Conservation (phyloP, 2,113 vertebrate species). For the Mystacornis crossleyi region DNA sequence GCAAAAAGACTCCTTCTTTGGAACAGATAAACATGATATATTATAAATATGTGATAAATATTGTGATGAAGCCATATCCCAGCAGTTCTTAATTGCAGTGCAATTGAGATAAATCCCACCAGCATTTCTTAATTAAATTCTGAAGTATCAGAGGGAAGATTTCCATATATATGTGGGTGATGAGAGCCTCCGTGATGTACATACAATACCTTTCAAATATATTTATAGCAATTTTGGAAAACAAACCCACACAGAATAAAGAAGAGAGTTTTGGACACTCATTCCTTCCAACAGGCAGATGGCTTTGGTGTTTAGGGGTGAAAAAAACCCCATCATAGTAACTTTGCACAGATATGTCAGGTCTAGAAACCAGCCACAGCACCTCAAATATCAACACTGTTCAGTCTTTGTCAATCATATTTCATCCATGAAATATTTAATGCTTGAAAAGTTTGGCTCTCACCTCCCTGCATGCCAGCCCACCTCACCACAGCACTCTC, state of each 20-base stretch:
- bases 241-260: background rate
- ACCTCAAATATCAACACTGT: background rate
- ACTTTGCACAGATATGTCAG: background rate
- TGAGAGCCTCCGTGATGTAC: background rate
- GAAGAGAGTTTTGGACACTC: background rate
- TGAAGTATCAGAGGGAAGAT: background rate
- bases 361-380: background rate
- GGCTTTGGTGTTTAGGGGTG: background rate
- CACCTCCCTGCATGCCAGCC: background rate
- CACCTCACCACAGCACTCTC: background rate
- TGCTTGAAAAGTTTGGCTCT: constrained; percentile 16
- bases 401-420: background rate
- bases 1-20: constrained; percentile 55
- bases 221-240: background rate
- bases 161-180: background rate
- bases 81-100: constrained; percentile 27
- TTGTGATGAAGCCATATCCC: constrained; percentile 36
- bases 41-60: constrained; percentile 55
- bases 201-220: background rate
- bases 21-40: constrained; percentile 62
- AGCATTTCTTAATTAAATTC: constrained; percentile 13
- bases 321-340: background rate
- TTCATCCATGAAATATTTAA: background rate
- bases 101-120: constrained; percentile 2
- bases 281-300: background rate